These are phyloP conservation scores for Ctenosaura bakeri DNA, from an alignment of 2,797 vertebrate genomes.

Conservation along the genomic window DNA sequence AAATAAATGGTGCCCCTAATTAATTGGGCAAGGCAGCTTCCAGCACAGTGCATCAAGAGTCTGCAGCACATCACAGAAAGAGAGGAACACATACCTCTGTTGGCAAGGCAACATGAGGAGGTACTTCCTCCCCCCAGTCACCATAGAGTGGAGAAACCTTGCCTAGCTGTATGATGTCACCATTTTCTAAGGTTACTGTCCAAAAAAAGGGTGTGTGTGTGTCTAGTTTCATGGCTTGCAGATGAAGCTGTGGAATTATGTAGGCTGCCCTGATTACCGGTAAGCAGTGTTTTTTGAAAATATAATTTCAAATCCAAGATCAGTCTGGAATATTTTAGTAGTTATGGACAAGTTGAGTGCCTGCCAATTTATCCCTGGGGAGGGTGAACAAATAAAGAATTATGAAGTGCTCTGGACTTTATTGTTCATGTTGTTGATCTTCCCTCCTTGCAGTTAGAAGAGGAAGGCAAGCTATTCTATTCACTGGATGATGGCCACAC, in stretches of 20 bases:
- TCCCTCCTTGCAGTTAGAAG: conserved; percentile 86
- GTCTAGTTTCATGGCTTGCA: not conserved
- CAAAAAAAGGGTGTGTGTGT: not conserved
- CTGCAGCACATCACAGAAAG: not conserved
- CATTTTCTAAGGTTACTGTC: not conserved
- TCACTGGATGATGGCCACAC: conserved; percentile 95
- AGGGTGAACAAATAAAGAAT: too few species aligned
- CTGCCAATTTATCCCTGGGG: not conserved
- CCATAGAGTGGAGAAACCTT: not conserved
- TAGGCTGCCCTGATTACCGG: too few species aligned
- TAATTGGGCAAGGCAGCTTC: not conserved
- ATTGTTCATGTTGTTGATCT: conserved; percentile 54
- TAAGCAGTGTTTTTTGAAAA: not conserved
- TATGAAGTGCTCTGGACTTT: not conserved
- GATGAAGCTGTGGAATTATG: too few species aligned
- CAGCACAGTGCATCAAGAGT: not conserved
- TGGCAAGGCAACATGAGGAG: not conserved
- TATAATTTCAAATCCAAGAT: not conserved
- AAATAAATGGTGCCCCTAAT: not conserved
- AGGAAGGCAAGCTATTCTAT: conserved; percentile 91
- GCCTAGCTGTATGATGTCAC: not conserved
- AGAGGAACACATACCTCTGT: not conserved
- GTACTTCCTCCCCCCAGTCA: not conserved
- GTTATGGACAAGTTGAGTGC: not conserved
- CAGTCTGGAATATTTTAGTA: not conserved